A percentile compares a stretch with the other conserved stretches of the same genome.
These are phyloP conservation scores for Ostrea edulis DNA, from an alignment of 1,140 invertebrate species.

Conservation along the genomic window DNA sequence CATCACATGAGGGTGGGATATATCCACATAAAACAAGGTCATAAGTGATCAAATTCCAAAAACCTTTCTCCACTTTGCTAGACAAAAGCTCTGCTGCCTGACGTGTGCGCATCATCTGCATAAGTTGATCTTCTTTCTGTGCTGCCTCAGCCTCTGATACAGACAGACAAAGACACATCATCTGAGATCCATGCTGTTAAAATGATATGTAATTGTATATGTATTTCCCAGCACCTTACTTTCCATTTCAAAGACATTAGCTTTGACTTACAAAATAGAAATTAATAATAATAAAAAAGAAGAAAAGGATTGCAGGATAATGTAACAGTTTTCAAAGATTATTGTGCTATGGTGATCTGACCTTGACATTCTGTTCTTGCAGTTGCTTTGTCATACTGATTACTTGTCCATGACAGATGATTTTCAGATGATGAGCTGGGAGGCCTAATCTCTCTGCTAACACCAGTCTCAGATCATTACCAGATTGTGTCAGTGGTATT, in stretches of 20 bases:
- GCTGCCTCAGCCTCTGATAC: constrained; percentile 69
- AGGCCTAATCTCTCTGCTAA: constrained; percentile 81
- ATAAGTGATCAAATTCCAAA: not conserved
- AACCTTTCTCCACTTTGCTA: constrained; percentile 70
- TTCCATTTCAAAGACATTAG: not conserved
- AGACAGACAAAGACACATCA: constrained; percentile 84
- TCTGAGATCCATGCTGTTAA: constrained; percentile 83
- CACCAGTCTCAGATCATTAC: constrained; percentile 81
- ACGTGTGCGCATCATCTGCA: constrained; percentile 81
- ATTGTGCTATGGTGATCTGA: constrained; percentile 39
- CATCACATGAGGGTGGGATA: too few species aligned
- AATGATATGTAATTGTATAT: not conserved
- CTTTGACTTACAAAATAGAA: not conserved
- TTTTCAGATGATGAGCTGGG: constrained; percentile 82
- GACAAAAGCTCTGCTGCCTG: constrained; percentile 81
- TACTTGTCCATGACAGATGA: constrained; percentile 85
- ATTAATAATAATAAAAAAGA: not conserved
- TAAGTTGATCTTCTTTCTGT: constrained; percentile 75
- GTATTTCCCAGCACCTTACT: not conserved
- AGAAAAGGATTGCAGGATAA: not conserved
- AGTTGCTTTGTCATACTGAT: constrained; percentile 82
- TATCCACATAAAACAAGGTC: not conserved
- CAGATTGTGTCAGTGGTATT: constrained; percentile 68
- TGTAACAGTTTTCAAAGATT: not conserved
- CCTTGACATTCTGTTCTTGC: constrained; percentile 82